These are phyloP conservation scores for Xenopus petersii DNA, from an alignment of 2,797 vertebrate species.

Conservation along the genomic window DNA sequence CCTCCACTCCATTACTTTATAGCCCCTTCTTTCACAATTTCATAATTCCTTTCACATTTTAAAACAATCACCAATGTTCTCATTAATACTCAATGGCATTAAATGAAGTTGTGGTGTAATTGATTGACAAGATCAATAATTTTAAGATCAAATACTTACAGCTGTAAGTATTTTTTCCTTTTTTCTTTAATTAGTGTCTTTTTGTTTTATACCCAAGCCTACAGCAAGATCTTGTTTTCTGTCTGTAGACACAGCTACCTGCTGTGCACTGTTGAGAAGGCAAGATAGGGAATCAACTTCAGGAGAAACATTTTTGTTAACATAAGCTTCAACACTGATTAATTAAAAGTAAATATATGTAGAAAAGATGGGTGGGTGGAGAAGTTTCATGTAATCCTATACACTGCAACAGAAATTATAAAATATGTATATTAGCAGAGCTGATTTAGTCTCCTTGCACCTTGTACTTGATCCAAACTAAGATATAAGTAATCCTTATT, in stretches of 20 bases:
- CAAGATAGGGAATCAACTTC: constrained; percentile 74
- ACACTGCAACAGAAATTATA: no score
- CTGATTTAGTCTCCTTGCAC: no score
- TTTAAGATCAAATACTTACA: constrained; percentile 76
- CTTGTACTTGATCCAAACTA: no score
- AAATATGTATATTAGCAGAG: no score
- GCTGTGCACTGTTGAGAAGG: constrained; percentile 76
- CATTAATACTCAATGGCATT: constrained; percentile 56
- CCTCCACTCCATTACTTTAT: no score
- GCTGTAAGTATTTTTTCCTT: constrained; percentile 48
- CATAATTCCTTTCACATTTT: constrained; percentile 22
- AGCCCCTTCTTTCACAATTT: no score
- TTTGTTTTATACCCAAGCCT: constrained; percentile 79
- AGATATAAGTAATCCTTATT: no score
- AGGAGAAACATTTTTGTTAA: constrained; percentile 65
- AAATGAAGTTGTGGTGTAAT: constrained; percentile 56
- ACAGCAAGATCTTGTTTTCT: constrained; percentile 79
- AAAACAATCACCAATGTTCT: constrained; percentile 51
- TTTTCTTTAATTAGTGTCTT: constrained; percentile 71
- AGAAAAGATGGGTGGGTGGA: constrained; percentile 57
- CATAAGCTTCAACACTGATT: constrained; percentile 68
- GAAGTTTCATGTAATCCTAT: neutral
- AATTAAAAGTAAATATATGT: constrained; percentile 63
- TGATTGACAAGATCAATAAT: constrained; percentile 73
- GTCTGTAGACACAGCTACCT: constrained; percentile 74